phyloP scores from a whole-genome alignment of 2,113 vertebrate species.

The Corydoras sp. region DNA sequence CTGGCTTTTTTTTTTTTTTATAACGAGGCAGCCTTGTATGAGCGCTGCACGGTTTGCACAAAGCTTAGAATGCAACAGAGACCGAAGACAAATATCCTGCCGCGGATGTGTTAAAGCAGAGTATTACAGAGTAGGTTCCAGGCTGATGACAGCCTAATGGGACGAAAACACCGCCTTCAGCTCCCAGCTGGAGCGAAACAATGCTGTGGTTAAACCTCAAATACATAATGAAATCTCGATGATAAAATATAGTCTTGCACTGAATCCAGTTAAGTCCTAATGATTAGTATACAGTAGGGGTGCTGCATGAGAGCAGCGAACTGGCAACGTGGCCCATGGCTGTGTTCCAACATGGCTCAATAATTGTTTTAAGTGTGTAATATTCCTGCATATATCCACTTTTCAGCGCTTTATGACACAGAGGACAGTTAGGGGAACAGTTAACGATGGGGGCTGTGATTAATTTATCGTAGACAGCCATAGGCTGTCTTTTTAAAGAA shows the following conservation, averaged over 20 bases:
- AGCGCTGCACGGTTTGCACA: slow-evolving; percentile 7
- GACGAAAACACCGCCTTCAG: slow-evolving; percentile 19
- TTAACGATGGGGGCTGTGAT: slow-evolving; percentile 12
- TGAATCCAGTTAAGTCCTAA: neutral
- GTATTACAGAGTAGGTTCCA: slow-evolving; percentile 2
- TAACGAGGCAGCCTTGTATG: slow-evolving; percentile 3
- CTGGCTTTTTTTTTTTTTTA: neutral
- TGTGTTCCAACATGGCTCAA: slow-evolving; percentile 5
- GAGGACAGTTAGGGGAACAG: slow-evolving; percentile 4
- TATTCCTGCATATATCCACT: slow-evolving; percentile 6
- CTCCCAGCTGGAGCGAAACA: slow-evolving; percentile 18
- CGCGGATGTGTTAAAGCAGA: slow-evolving; percentile 20
- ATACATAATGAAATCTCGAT: slow-evolving; percentile 3
- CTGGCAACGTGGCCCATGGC: slow-evolving; percentile 14
- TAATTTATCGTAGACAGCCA: slow-evolving; percentile 26
- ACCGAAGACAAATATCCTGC: slow-evolving; percentile 26
- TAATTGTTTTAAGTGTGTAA: slow-evolving; percentile 4
- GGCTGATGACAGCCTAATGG: slow-evolving; percentile 18
- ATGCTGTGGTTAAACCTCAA: slow-evolving; percentile 11
- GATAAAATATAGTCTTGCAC: neutral
- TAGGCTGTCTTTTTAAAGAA: neutral
- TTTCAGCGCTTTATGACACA: slow-evolving; percentile 26
- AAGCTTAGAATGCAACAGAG: slow-evolving; percentile 1
- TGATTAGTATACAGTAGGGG: neutral
- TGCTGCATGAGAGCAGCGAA: slow-evolving; percentile 1